Evolutionary conservation across 2,888 invertebrate genomes (phyloP).

Genomic region (Drosophila ustulata): DNA sequence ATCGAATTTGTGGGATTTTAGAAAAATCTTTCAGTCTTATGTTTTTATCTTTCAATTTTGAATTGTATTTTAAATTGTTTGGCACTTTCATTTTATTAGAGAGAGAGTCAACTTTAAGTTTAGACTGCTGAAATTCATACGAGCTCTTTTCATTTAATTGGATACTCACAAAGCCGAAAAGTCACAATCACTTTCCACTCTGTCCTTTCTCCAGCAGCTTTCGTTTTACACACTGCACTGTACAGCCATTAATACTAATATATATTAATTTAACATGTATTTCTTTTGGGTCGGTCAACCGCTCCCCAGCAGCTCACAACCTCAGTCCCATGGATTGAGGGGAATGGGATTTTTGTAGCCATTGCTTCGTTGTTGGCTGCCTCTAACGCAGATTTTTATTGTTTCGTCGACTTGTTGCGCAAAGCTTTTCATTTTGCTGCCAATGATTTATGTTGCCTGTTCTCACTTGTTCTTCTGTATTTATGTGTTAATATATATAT

Average conservation of each 20-base stretch:
- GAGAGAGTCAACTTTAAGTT: slow-evolving; percentile 1
- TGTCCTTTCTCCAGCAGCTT: slow-evolving; percentile 3
- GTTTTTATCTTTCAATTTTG: background rate
- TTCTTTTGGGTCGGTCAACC: slow-evolving; percentile 68
- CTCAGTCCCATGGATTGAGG: slow-evolving; percentile 3
- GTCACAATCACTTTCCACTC: slow-evolving; percentile 12
- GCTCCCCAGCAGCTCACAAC: slow-evolving; percentile 44
- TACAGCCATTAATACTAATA: slow-evolving; percentile 72
- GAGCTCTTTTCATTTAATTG: slow-evolving; percentile 20
- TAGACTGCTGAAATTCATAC: slow-evolving; percentile 2
- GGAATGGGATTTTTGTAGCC: background rate
- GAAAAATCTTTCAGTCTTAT: background rate
- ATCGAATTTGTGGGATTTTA: background rate
- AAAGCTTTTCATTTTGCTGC: slow-evolving; percentile 74
- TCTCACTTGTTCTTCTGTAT: slow-evolving; percentile 52
- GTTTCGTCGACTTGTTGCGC: slow-evolving; percentile 77
- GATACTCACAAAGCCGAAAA: slow-evolving; percentile 14
- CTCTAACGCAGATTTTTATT: slow-evolving; percentile 62
- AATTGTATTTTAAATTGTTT: no score
- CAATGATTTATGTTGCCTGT: slow-evolving; percentile 74
- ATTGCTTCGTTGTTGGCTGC: background rate
- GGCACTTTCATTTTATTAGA: background rate
- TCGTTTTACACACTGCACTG: background rate
- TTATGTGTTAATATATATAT: slow-evolving; percentile 41
- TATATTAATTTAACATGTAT: slow-evolving; percentile 75